Evolutionary conservation across 2,888 invertebrate species (phyloP), one percentile per base, ranked within the genome.

Genomic region (Dasypogon diadema): DNA sequence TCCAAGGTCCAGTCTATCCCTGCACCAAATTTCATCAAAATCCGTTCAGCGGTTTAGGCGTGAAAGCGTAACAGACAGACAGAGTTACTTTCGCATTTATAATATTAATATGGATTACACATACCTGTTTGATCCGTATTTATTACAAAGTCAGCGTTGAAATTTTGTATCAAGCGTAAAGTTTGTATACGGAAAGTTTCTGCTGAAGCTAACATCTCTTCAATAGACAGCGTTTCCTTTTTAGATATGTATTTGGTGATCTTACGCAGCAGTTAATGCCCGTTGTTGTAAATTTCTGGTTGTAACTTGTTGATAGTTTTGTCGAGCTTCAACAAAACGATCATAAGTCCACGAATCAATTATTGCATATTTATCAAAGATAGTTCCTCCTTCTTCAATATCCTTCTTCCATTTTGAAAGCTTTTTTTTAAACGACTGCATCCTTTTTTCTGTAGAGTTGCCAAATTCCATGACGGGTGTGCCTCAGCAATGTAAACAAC

Each of bases 211-310:
- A 54, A 16, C 10, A 46, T 74, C 30, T 58, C 46, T 60, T 74
- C 74, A 6, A 74, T 24, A n/a, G 42, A 26, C 5, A 18, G 2
- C 4, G 74, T 46, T 74, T 74, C 74, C 34, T 74, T 60, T 37
- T 21, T 12, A 12, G 58, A 60, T 18, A 74, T 21, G 30, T 30
- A 60, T 74, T 37, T 60, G 14, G 58, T 74, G n/a, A 74, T 42
- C 21, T 74, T 74, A 12, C 58, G 56, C 58, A 16, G 74, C 58
- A 74, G 74, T 37, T 30, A 74, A 74, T 5, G 74, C 74, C 74
- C 55, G 58, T 56, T 74, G 74, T 21, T 74, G 74, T 56, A 74
- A 30, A 74, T 58, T 74, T 30, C n/a, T n/a, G n/a, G n/a, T n/a
- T n/a, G n/a, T n/a, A n/a, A n/a, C n/a, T n/a, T n/a, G n/a, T n/a